phyloP scores from a whole-genome alignment of 2,797 vertebrate species.

The Muraenolepis orangiensis region DNA sequence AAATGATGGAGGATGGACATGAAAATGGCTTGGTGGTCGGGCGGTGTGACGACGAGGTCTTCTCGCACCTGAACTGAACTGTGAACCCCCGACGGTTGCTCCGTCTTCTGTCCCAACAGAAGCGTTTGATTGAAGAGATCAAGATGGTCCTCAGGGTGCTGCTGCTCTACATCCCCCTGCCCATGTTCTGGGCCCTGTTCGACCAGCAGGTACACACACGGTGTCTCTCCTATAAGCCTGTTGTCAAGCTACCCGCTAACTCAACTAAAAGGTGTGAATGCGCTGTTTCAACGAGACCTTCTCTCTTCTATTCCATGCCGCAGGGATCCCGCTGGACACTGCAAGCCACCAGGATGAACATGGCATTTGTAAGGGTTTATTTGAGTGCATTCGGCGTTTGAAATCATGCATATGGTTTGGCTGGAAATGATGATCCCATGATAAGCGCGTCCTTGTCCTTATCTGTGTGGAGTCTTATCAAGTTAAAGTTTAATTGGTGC shows the following conservation, averaged over 20 bases:
- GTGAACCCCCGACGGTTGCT: neutral
- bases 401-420: neutral
- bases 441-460: no score
- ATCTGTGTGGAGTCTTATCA: neutral
- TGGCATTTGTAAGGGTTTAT: constrained; percentile 83
- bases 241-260: neutral
- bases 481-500: constrained; percentile 33
- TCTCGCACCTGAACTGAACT: no score
- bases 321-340: constrained; percentile 98
- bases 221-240: neutral
- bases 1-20: neutral
- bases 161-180: constrained; percentile 90
- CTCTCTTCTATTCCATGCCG: constrained; percentile 14
- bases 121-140: constrained; percentile 85
- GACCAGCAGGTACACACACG: constrained; percentile 89
- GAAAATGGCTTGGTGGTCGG: neutral
- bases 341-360: constrained; percentile 92
- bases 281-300: neutral
- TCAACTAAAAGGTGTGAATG: neutral
- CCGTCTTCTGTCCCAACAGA: constrained; percentile 67
- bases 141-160: constrained; percentile 91
- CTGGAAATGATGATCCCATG: neutral
- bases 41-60: neutral
- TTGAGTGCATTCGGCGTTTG: neutral
- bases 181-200: constrained; percentile 99